Conservation (phyloP, 2,797 vertebrate species). For the Enteromius radiatus region DNA sequence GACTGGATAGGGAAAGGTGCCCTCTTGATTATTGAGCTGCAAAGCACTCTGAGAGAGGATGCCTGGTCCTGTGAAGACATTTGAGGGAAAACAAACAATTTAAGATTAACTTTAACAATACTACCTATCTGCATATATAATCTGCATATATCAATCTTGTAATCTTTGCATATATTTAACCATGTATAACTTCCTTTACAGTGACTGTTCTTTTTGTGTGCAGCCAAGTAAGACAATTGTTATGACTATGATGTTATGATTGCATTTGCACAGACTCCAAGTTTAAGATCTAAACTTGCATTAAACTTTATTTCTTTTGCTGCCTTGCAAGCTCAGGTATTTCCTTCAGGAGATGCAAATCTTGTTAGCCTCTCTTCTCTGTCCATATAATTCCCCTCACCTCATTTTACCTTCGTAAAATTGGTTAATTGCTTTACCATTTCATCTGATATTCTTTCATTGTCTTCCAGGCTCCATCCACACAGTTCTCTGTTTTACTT, state of each 20-base stretch:
- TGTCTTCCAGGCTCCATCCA: constrained; percentile 20
- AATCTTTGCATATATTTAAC: constrained; percentile 14
- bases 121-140: not conserved
- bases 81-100: too few relatives aligned
- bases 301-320: constrained; percentile 2
- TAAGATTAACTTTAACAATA: not conserved
- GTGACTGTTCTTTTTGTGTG: not conserved
- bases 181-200: not conserved
- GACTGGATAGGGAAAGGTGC: constrained; percentile 90
- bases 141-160: not conserved
- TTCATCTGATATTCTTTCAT: constrained; percentile 19
- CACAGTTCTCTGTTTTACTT: constrained; percentile 3
- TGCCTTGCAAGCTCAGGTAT: not conserved
- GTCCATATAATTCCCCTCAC: constrained; percentile 57
- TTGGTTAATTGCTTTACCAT: constrained; percentile 24
- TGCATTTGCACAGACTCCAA: not conserved
- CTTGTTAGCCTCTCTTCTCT: constrained; percentile 12
- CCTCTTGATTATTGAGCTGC: constrained; percentile 96
- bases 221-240: not conserved
- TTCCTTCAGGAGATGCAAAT: constrained; percentile 9
- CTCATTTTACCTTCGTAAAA: not conserved
- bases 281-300: constrained; percentile 7
- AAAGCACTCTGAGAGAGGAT: constrained; percentile 96
- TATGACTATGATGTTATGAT: not conserved
- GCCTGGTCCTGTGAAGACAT: constrained; percentile 91